Conservation (phyloP, 2,888 invertebrate species). For the Phortica magna region DNA sequence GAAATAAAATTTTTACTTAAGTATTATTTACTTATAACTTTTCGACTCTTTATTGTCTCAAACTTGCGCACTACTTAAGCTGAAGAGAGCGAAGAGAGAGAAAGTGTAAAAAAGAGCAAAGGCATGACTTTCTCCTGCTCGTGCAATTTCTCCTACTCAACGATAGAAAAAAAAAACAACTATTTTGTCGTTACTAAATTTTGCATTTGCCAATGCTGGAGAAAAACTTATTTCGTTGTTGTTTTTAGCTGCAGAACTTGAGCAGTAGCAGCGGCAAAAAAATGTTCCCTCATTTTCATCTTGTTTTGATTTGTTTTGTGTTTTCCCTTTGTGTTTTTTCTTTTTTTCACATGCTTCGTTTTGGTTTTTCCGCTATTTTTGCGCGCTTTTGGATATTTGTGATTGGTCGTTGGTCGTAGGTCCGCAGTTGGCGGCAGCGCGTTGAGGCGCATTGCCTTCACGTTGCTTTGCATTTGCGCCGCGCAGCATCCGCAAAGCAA, state of each 20-base stretch:
- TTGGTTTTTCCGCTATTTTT: conserved; percentile 57
- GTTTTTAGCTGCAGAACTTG: conserved; percentile 30
- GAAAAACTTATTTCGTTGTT: conserved; percentile 33
- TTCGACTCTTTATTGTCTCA: background rate
- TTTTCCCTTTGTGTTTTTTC: conserved; percentile 39
- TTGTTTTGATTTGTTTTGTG: conserved; percentile 37
- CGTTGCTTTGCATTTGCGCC: conserved; percentile 4
- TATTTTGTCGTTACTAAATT: background rate
- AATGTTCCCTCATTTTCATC: conserved; percentile 55
- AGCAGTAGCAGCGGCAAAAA: conserved; percentile 43
- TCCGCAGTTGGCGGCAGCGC: conserved; percentile 25
- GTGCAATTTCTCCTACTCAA: conserved; percentile 24
- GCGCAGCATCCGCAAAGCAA: conserved; percentile 49
- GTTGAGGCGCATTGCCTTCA: background rate
- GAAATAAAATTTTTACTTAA: background rate
- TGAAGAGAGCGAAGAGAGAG: background rate
- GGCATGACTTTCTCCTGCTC: conserved; percentile 26
- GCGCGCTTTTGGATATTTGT: conserved; percentile 73
- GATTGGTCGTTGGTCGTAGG: conserved; percentile 64
- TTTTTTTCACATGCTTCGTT: conserved; percentile 42
- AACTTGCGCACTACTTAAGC: conserved; percentile 19
- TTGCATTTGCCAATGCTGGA: conserved; percentile 4
- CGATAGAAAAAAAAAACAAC: conserved; percentile 8
- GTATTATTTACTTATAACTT: background rate
- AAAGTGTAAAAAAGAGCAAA: background rate